Evolutionary conservation across 2,888 invertebrate genomes (phyloP).

Genomic region (Cantharis rufa): DNA sequence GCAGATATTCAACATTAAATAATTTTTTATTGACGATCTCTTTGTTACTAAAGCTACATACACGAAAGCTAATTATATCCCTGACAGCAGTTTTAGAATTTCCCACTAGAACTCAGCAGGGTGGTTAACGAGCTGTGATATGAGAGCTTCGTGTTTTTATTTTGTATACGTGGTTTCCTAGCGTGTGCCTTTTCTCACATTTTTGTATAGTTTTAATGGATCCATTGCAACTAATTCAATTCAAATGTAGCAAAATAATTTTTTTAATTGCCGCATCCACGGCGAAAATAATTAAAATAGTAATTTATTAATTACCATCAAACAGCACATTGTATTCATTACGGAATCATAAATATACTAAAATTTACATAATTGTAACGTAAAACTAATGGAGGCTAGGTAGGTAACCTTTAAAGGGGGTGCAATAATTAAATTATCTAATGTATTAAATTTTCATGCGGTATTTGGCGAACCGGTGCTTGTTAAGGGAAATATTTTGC

Average conservation of each 20-base stretch:
- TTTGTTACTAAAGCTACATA: constrained; percentile 29
- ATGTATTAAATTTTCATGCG: constrained; percentile 20
- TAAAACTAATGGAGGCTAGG: not conserved
- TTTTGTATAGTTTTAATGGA: constrained; percentile 6
- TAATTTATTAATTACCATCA: not conserved
- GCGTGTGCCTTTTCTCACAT: constrained; percentile 7
- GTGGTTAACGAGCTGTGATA: constrained; percentile 30
- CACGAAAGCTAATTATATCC: constrained; percentile 39
- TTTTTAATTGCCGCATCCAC: not conserved
- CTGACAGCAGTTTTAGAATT: constrained; percentile 37
- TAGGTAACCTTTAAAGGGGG: constrained; percentile 8
- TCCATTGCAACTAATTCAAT: constrained; percentile 4
- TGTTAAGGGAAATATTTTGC: constrained; percentile 20
- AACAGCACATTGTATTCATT: constrained; percentile 1
- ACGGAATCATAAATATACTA: constrained; percentile 3
- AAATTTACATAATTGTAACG: not conserved
- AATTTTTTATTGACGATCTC: constrained; percentile 10
- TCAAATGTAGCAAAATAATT: not conserved
- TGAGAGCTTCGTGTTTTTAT: constrained; percentile 27
- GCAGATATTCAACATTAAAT: not conserved
- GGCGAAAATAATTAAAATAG: not conserved
- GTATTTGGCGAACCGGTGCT: constrained; percentile 15
- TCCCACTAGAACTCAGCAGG: constrained; percentile 32
- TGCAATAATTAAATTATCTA: constrained; percentile 24
- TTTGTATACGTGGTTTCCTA: constrained; percentile 22